phyloP scores from a whole-genome alignment of 2,113 vertebrate genomes.

The Heterotis niloticus region DNA sequence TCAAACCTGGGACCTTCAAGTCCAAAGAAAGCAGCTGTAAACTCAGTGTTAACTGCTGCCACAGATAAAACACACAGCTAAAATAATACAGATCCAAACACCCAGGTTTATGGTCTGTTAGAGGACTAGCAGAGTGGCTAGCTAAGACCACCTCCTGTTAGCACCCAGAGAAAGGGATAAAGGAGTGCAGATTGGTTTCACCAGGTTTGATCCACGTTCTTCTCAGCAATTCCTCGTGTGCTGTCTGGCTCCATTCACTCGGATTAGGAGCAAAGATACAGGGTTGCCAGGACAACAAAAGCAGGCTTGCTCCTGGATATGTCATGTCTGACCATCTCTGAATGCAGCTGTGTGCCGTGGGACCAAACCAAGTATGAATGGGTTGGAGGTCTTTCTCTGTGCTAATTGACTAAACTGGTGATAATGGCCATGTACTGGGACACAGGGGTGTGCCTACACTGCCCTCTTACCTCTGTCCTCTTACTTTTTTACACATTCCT shows the following conservation, averaged over 20 bases:
- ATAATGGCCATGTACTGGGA: too few species aligned
- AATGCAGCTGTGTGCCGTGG: not conserved
- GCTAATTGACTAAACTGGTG: too few species aligned
- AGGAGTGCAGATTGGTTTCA: too few species aligned
- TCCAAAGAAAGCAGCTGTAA: too few species aligned
- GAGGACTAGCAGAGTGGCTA: not conserved
- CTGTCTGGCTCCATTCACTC: not conserved
- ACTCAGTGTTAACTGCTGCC: too few species aligned
- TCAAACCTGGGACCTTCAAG: too few species aligned
- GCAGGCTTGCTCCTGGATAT: not conserved
- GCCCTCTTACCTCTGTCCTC: too few species aligned
- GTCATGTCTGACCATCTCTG: not conserved
- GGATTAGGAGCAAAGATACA: not conserved
- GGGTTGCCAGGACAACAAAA: constrained; percentile 26
- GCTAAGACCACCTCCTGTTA: not conserved
- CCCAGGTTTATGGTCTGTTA: too few species aligned
- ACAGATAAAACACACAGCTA: too few species aligned
- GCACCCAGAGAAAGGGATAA: not conserved
- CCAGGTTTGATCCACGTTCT: not conserved
- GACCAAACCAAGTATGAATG: not conserved
- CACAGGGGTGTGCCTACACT: too few species aligned
- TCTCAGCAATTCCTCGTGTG: not conserved
- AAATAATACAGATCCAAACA: too few species aligned
- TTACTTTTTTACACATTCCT: too few species aligned
- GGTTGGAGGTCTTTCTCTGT: not conserved